A percentile compares a stretch with the other conserved stretches of the same genome.
phyloP scores from a whole-genome alignment of 2,888 invertebrate genomes.

The Eremobia ochroleuca region DNA sequence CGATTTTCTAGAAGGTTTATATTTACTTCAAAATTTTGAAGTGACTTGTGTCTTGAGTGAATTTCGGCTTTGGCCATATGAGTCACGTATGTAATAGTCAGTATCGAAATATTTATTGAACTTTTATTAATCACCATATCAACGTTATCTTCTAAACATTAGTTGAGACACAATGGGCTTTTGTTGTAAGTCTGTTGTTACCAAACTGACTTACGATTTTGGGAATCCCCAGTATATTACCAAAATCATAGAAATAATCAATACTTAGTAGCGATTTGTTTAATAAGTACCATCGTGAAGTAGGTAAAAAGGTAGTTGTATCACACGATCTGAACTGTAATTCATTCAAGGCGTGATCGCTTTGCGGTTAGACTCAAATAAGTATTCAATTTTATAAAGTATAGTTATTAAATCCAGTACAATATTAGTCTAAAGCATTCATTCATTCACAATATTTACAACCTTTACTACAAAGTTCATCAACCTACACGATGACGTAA shows the following conservation, averaged over 20 bases:
- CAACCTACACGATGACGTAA: conserved; percentile 55
- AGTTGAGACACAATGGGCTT: too few species aligned
- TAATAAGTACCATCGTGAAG: too few species aligned
- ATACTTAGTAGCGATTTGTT: too few species aligned
- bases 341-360: conserved; percentile 1
- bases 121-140: too few species aligned
- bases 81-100: background rate
- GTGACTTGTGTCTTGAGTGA: background rate
- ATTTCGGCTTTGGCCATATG: background rate
- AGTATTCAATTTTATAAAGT: background rate
- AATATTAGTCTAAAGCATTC: background rate
- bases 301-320: too few species aligned
- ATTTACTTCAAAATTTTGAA: background rate
- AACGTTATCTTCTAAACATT: too few species aligned
- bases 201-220: too few species aligned
- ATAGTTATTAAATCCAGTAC: conserved; percentile 4
- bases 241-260: too few species aligned
- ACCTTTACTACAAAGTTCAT: conserved; percentile 53
- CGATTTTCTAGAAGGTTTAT: conserved; percentile 11
- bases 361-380: conserved; percentile 2
- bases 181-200: too few species aligned
- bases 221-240: too few species aligned
- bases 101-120: background rate
- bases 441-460: conserved; percentile 29
- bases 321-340: background rate